A percentile compares a stretch with the other conserved stretches of the same genome.
These are phyloP conservation scores for Drosophila pandora DNA, from an alignment of 1,140 invertebrate species.

Conservation along the genomic window DNA sequence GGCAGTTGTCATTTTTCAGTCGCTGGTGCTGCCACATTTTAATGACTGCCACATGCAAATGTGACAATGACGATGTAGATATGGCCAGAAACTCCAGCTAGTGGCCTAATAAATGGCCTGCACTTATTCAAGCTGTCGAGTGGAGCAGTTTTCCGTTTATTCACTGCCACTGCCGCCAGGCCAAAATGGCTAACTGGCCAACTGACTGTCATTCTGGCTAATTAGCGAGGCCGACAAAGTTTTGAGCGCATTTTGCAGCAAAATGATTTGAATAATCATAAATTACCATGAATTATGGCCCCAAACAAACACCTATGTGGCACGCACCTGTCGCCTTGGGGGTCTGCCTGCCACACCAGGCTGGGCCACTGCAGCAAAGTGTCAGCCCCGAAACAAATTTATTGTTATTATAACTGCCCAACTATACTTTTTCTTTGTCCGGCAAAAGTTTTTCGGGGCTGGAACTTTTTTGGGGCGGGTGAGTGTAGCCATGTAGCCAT, in stretches of 20 bases:
- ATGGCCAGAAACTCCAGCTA: constrained; percentile 3
- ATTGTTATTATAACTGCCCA: constrained; percentile 52
- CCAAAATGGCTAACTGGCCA: constrained; percentile 37
- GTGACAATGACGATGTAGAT: constrained; percentile 68
- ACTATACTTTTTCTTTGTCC: constrained; percentile 29
- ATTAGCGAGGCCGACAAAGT: constrained; percentile 47
- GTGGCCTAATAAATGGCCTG: constrained; percentile 67
- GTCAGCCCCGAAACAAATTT: constrained; percentile 61
- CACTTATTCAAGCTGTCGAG: constrained; percentile 57
- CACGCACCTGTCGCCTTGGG: constrained; percentile 47
- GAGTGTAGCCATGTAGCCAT: neutral
- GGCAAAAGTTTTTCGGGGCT: neutral
- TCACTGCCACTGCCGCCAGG: constrained; percentile 48
- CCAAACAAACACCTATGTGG: constrained; percentile 20
- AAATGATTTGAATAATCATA: constrained; percentile 73
- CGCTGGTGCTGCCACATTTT: constrained; percentile 46
- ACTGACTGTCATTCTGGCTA: constrained; percentile 61
- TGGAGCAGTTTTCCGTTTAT: constrained; percentile 32
- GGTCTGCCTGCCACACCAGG: neutral
- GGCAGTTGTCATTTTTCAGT: constrained; percentile 77
- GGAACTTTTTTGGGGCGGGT: neutral
- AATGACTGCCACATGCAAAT: constrained; percentile 71
- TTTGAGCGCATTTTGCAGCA: constrained; percentile 56
- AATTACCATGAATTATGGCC: constrained; percentile 70
- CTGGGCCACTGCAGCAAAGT: constrained; percentile 58